Evolutionary conservation across 2,113 vertebrate genomes (phyloP).

Genomic region (Mobula hypostoma): DNA sequence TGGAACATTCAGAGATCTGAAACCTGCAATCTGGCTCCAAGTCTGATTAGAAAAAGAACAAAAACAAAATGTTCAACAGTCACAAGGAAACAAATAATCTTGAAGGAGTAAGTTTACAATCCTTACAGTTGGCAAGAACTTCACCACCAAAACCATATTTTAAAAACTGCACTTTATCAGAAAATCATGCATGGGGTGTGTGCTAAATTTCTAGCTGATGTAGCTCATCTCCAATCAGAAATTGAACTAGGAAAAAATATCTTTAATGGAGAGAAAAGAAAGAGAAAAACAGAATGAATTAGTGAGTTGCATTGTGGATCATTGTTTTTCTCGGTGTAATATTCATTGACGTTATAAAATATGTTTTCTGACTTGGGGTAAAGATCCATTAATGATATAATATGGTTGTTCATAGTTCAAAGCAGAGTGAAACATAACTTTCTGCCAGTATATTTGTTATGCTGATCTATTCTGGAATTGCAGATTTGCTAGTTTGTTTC

Average conservation of each 20-base stretch:
- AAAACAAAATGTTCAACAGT: background rate
- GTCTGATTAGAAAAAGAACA: background rate
- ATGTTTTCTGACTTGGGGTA: background rate
- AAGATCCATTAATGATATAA: background rate
- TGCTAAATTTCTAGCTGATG: background rate
- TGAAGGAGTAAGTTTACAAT: background rate
- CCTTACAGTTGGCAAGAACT: background rate
- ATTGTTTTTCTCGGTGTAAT: background rate
- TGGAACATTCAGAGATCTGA: background rate
- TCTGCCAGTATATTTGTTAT: background rate
- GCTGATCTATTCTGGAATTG: constrained; percentile 42
- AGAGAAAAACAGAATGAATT: background rate
- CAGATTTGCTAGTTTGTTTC: constrained; percentile 61
- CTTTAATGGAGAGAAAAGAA: background rate
- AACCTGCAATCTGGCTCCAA: background rate
- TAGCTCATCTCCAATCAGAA: background rate
- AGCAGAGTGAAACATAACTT: background rate
- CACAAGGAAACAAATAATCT: background rate
- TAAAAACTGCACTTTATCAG: background rate
- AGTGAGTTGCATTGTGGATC: background rate
- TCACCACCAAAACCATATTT: background rate
- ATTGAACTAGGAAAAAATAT: background rate
- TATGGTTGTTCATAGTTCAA: background rate
- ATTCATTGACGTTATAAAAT: background rate
- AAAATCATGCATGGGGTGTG: background rate